Base-by-base conservation (phyloP, 2,113 vertebrate genomes). In the Brienomyrus brachyistius region DNA sequence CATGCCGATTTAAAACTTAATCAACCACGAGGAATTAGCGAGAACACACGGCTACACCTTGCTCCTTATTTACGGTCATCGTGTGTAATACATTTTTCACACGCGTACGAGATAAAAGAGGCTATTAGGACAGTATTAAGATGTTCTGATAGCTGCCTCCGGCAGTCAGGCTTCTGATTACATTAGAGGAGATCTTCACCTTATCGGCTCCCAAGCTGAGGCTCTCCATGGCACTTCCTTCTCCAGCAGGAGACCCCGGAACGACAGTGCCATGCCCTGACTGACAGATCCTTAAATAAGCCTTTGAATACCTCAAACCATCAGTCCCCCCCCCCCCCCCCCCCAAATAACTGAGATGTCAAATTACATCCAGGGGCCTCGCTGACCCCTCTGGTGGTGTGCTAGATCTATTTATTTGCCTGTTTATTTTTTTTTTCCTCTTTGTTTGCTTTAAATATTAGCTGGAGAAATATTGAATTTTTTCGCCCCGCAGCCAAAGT, bases 341-440 rank as follows among this genome's bases (percentile, higher is more conserved):
- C n/a, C n/a, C n/a, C n/a, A n/a, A n/a, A 96, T 97, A 98, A 98
- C 97, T 98, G 96, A 97, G 96, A 97, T 96, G 97, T 97, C 97
- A 97, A 96, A 98, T 98, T 97, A 97, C n/a, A 90, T 90, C 74
- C 77, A 59, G 77, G 52, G 51, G 35, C 4, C 77, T 84, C 45
- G 8, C 19, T 88, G 82, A 62, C 45, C 77, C 87, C 52, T 59
- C 87, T 51, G 19, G 77, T 83, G 47, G 45, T 80, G 48, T n/a
- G 27, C n/a, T 45, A 86, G 50, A 80, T 83, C 77, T 74, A 47
- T 89, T 89, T 86, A 89, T 91, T 91, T 90, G 62, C 84, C 52
- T 50, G 89, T 91, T 91, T 96, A 95, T 96, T 96, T 96, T 94
- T 88, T 88, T 62, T 96, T 96, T 94, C n/a, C 66, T 83, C 82